Evolutionary conservation across 2,113 vertebrate species (phyloP), one percentile per base, ranked within the genome.

Genomic region (Myrmophylax atrothorax): DNA sequence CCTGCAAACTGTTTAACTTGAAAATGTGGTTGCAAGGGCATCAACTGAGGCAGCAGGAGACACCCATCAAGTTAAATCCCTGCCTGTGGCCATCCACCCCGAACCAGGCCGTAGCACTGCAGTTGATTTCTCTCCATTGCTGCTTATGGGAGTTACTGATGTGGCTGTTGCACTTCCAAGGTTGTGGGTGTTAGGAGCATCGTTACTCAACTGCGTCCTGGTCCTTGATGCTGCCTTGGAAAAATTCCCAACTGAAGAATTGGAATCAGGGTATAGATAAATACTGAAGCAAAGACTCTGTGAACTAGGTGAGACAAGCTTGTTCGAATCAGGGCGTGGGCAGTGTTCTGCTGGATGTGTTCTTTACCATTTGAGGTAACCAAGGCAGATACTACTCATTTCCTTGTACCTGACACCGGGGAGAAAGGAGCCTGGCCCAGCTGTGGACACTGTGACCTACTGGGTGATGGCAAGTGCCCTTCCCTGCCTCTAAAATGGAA

Each of bases 101-200:
- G 74, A 49, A 14, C 10, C 33, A 31, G 35, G 18, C 19, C 5
- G 20, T 18, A 18, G 40, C 33, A 28, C 58, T 5, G 23, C 1
- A 1, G n/a, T 3, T 33, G 40, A 24, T 29, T 63, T 37, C 47
- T 58, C 53, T 33, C 8, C 18, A 0, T 14, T 24, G 67, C 63
- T 40, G 5, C 3, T 29, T 1, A 1, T 59, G 52, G 55, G 33
- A 0, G 0, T 69, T 53, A 7, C 62, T 13, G 38, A 31, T 44
- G 14, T 33, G 29, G 40, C 80, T 67, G 52, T 24, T 37, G 38
- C 5, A 14, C 38, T 26, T 53, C 23, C 22, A 7, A 35, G 25
- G 37, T 3, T 60, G 59, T 12, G 49, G 44, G 52, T 0, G 0
- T 64, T 69, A 25, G 0, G 14, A 56, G 29, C 42, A 4, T 46